phyloP scores from a whole-genome alignment of 2,888 invertebrate genomes.

The Brachyptera risi region DNA sequence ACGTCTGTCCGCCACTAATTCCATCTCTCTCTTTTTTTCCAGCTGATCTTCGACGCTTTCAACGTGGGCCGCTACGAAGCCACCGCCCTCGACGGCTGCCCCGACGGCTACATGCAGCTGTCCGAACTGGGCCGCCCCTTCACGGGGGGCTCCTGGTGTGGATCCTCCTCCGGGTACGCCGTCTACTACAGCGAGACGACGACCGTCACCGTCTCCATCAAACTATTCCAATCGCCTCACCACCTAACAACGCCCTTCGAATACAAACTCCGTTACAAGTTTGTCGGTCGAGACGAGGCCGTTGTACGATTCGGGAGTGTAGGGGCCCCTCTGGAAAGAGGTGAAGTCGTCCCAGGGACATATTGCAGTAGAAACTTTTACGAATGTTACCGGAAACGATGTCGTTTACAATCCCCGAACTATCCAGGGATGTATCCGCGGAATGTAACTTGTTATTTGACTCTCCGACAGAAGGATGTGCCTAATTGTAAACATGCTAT shows the following conservation, averaged over 20 bases:
- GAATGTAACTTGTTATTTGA: conserved; percentile 90
- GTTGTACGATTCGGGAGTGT: conserved; percentile 63
- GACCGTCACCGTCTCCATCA: conserved; percentile 80
- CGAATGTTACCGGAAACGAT: conserved; percentile 79
- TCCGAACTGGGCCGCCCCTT: conserved; percentile 82
- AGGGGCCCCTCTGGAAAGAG: conserved; percentile 73
- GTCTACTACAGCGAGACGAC: conserved; percentile 88
- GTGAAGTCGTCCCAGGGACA: conserved; percentile 68
- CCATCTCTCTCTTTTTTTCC: conserved; percentile 39
- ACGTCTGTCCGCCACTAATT: no score
- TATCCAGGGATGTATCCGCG: conserved; percentile 63
- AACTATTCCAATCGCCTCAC: conserved; percentile 60
- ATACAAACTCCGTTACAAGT: conserved; percentile 75
- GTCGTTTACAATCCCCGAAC: conserved; percentile 84
- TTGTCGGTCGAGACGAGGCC: conserved; percentile 68
- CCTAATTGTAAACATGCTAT: conserved; percentile 89
- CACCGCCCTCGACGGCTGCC: conserved; percentile 68
- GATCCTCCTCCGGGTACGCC: conserved; percentile 72
- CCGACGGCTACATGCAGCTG: conserved; percentile 83
- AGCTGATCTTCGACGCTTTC: conserved; percentile 84
- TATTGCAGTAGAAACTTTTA: conserved; percentile 82
- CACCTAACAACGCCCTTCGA: conserved; percentile 64
- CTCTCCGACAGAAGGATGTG: conserved; percentile 76
- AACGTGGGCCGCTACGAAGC: conserved; percentile 78
- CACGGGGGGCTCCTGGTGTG: conserved; percentile 89